These are phyloP conservation scores for Lota lota DNA, from an alignment of 2,113 vertebrate genomes.

Conservation along the genomic window DNA sequence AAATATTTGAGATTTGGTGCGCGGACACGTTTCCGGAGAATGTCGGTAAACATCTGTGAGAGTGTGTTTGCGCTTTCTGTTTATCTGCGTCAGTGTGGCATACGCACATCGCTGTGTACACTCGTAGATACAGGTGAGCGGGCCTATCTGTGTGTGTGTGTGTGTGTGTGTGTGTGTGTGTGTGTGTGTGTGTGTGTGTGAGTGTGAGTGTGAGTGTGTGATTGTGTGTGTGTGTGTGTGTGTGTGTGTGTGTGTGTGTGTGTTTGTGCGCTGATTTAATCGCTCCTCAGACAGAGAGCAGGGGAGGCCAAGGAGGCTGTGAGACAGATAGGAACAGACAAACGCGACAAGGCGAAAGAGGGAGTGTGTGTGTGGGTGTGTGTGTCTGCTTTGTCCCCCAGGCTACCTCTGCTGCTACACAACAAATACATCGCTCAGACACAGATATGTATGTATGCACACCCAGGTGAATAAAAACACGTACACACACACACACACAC, in stretches of 20 bases:
- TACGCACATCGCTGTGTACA: no score
- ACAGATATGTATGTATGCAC: conserved; percentile 15
- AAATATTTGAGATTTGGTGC: conserved; percentile 50
- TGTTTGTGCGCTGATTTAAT: conserved; percentile 71
- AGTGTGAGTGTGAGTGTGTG: conserved; percentile 26
- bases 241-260: conserved; percentile 34
- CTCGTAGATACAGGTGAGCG: not conserved
- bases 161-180: conserved; percentile 22
- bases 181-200: conserved; percentile 17
- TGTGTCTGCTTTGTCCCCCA: conserved; percentile 27
- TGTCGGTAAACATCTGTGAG: conserved; percentile 43
- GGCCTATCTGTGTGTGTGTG: conserved; percentile 17
- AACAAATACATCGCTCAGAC: conserved; percentile 49
- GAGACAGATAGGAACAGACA: conserved; percentile 74
- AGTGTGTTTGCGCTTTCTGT: conserved; percentile 18
- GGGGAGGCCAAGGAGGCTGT: conserved; percentile 63
- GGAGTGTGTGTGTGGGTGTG: conserved; percentile 40
- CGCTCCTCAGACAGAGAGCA: conserved; percentile 64
- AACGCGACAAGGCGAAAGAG: conserved; percentile 72
- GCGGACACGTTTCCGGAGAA: conserved; percentile 36
- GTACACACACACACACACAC: conserved; percentile 15
- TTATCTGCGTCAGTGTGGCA: no score
- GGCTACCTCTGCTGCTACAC: conserved; percentile 41
- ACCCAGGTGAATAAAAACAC: not conserved
- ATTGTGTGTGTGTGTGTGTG: conserved; percentile 17